A percentile compares a stretch with the other conserved stretches of the same genome.
These are phyloP conservation scores for Zingel zingel DNA, from an alignment of 2,113 vertebrate genomes.

Conservation along the genomic window DNA sequence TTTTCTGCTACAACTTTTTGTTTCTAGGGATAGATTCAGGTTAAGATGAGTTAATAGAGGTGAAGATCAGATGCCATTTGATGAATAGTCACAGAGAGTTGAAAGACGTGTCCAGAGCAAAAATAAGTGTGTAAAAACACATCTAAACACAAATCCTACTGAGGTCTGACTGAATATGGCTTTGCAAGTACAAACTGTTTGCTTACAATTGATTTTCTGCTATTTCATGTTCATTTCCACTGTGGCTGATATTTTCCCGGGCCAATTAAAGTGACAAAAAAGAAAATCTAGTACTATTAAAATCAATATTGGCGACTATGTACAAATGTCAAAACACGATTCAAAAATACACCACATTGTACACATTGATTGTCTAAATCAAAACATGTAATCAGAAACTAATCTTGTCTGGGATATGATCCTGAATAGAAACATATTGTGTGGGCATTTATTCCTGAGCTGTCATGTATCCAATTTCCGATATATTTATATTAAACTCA, in stretches of 20 bases:
- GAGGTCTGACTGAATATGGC: conserved; percentile 21
- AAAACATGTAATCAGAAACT: conserved; percentile 40
- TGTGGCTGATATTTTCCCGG: conserved; percentile 52
- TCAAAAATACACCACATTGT: conserved; percentile 14
- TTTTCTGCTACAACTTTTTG: conserved; percentile 9
- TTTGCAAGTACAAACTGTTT: conserved; percentile 37
- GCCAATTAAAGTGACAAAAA: conserved; percentile 67
- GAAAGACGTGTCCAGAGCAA: conserved; percentile 4
- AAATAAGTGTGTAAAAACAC: conserved; percentile 17
- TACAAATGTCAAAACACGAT: conserved; percentile 61
- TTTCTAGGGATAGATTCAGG: neutral
- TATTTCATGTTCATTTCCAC: conserved; percentile 23
- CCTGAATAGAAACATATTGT: conserved; percentile 7
- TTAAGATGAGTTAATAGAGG: neutral
- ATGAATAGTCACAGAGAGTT: neutral
- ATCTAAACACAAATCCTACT: conserved; percentile 1
- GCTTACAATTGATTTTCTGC: conserved; percentile 63
- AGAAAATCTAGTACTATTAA: conserved; percentile 37
- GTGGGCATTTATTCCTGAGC: conserved; percentile 3
- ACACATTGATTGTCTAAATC: conserved; percentile 44
- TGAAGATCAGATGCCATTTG: neutral
- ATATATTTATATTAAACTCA: conserved; percentile 8
- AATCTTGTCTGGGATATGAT: conserved; percentile 31
- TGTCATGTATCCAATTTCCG: conserved; percentile 14
- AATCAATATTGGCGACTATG: conserved; percentile 53